These are phyloP conservation scores for Sphaeramia orbicularis DNA, from an alignment of 2,797 vertebrate genomes.

Conservation along the genomic window DNA sequence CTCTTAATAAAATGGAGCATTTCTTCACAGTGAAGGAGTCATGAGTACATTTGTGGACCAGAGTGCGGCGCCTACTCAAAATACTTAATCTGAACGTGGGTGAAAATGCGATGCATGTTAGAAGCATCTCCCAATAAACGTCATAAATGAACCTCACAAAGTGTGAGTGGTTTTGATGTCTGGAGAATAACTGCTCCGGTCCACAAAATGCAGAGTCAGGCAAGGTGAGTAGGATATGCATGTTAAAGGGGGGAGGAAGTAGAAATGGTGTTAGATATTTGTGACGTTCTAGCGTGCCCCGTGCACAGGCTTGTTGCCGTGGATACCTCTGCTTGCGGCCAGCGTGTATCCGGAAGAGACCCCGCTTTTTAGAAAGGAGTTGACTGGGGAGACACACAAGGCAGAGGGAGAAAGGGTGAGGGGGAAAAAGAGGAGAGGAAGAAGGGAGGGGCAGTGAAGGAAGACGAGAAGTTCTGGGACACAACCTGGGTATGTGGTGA, in stretches of 20 bases:
- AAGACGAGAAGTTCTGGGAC: conserved; percentile 59
- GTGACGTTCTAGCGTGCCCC: conserved; percentile 73
- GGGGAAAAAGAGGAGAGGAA: conserved; percentile 70
- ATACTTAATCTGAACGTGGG: not conserved
- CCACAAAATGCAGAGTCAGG: conserved; percentile 75
- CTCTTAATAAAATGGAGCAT: conserved; percentile 38
- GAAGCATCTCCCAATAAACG: not conserved
- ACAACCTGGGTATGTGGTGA: conserved; percentile 49
- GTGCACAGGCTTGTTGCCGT: conserved; percentile 81
- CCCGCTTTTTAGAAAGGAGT: conserved; percentile 96
- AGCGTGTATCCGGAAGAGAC: conserved; percentile 97
- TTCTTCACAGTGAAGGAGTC: conserved; percentile 52
- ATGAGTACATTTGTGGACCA: conserved; percentile 77
- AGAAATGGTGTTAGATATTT: conserved; percentile 51
- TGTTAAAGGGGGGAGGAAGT: conserved; percentile 11
- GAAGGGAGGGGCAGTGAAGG: conserved; percentile 36
- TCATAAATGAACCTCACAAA: not conserved
- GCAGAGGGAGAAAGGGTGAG: conserved; percentile 84
- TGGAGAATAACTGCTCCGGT: conserved; percentile 33
- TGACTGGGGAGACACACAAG: conserved; percentile 90
- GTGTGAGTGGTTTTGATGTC: not conserved
- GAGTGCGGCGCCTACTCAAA: conserved; percentile 38
- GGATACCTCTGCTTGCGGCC: conserved; percentile 98
- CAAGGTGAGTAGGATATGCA: conserved; percentile 50
- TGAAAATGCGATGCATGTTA: not conserved